Conservation (phyloP, 2,888 invertebrate species). For the Aromia moschata region DNA sequence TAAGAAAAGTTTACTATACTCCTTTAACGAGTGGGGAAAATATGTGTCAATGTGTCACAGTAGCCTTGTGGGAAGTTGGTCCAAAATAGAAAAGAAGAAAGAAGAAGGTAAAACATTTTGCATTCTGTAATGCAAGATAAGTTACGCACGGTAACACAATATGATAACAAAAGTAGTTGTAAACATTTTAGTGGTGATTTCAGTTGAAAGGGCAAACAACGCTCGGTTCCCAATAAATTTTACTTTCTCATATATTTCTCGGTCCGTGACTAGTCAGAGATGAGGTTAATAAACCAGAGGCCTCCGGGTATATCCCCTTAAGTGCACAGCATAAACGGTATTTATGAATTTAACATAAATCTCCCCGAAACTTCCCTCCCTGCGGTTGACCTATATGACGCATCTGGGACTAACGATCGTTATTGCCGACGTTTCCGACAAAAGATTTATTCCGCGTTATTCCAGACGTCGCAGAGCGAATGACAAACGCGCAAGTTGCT, state of each 20-base stretch:
- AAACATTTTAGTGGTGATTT: no score
- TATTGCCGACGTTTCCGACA: conserved; percentile 51
- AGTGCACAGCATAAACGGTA: conserved; percentile 10
- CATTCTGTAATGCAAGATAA: no score
- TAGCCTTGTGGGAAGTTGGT: no score
- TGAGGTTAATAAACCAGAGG: background rate
- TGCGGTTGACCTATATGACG: conserved; percentile 28
- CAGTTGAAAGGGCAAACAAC: no score
- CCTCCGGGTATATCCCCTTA: background rate
- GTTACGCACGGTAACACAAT: no score
- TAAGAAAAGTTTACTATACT: no score
- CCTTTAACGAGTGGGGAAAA: no score
- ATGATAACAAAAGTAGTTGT: no score
- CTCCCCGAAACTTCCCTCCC: conserved; percentile 6
- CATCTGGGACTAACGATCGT: conserved; percentile 38
- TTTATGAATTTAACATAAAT: conserved; percentile 23
- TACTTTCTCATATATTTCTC: background rate
- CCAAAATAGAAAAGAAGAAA: no score
- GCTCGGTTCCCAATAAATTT: no score
- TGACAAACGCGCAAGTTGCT: conserved; percentile 52
- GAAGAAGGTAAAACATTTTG: no score
- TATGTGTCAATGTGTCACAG: no score
- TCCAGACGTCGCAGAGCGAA: conserved; percentile 54
- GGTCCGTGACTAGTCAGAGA: background rate
- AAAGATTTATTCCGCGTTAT: conserved; percentile 56